Evolutionary conservation across 2,797 vertebrate genomes (phyloP), one percentile per base, ranked within the genome.

Genomic region (Dromococcyx pavoninus): DNA sequence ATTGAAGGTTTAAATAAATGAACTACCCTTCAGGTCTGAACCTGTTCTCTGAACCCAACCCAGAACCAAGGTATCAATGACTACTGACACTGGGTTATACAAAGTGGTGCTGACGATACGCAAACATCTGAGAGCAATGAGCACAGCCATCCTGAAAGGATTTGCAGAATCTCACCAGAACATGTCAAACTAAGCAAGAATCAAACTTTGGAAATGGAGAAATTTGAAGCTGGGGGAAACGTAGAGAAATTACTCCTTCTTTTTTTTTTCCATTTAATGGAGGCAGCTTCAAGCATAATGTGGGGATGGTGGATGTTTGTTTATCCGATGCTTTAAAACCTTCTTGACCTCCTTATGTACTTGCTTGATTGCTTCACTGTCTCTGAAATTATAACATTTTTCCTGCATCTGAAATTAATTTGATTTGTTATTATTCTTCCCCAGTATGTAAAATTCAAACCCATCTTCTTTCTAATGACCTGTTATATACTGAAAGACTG

Each of bases 341-440:
- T 86, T 94, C 91, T 81, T 73, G 69, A 81, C 73, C 41, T 83
- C 32, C 43, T 88, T 65, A 60, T 12, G 10, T 78, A 73, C 71
- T 90, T 81, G 33, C 71, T 88, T 95, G 84, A 85, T 81, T 88
- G 88, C 60, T 84, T 94, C 41, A 70, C 46, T 78, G 56, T 60
- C 76, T 91, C 91, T 73, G 81, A 69, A 94, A 90, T 17, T 30
- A 44, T 62, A 78, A 69, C 35, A 21, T 70, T 95, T 93, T 73
- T 1, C 56, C 48, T 6, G 17, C 32, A 85, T 86, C 77, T 90
- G 67, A 90, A 72, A 75, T 81, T 90, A 88, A 88, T 94, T 90
- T 86, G 58, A 33, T 84, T 88, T 93, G 32, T 91, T 90, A 78
- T 93, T 96, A 62, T 95, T 93, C 65, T 96, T 91, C 27, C 35